Percentiles rank a stretch among this genome's conserved stretches.
Conservation (phyloP, 1,140 invertebrate genomes). For the Pseudomyrmex sp. region DNA sequence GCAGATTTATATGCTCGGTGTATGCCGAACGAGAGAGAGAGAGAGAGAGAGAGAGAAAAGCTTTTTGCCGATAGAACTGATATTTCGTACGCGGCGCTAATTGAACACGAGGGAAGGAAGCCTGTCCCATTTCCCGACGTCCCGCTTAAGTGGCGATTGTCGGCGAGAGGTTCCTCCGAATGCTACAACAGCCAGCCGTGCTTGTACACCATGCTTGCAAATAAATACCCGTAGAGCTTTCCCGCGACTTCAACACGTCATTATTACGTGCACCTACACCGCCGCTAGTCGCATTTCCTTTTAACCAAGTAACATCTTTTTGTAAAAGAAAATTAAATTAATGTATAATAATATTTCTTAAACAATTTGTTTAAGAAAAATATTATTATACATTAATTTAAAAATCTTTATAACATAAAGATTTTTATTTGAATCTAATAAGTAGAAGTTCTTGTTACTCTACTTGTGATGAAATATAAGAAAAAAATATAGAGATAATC, state of each 20-base stretch:
- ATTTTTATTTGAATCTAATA: too few species aligned
- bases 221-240: conserved; percentile 67
- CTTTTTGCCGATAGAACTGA: conserved; percentile 69
- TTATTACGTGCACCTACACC: conserved; percentile 32
- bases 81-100: conserved; percentile 71
- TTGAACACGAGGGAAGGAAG: conserved; percentile 71
- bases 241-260: conserved; percentile 62
- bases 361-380: background rate
- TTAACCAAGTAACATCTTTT: conserved; percentile 26
- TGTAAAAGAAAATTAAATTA: background rate
- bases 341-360: too few species aligned
- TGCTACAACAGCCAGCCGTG: conserved; percentile 61
- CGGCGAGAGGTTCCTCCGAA: conserved; percentile 66
- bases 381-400: background rate
- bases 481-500: too few species aligned
- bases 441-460: too few species aligned
- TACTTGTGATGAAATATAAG: too few species aligned
- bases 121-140: conserved; percentile 58
- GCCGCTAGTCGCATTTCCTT: background rate
- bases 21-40: conserved; percentile 45
- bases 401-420: background rate
- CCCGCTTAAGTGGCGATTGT: conserved; percentile 72
- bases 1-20: conserved; percentile 39
- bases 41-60: background rate
- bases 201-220: conserved; percentile 66